A percentile compares a stretch with the other conserved stretches of the same genome.
Evolutionary conservation across 2,888 invertebrate species (phyloP).

Genomic region (Onchidella celtica): DNA sequence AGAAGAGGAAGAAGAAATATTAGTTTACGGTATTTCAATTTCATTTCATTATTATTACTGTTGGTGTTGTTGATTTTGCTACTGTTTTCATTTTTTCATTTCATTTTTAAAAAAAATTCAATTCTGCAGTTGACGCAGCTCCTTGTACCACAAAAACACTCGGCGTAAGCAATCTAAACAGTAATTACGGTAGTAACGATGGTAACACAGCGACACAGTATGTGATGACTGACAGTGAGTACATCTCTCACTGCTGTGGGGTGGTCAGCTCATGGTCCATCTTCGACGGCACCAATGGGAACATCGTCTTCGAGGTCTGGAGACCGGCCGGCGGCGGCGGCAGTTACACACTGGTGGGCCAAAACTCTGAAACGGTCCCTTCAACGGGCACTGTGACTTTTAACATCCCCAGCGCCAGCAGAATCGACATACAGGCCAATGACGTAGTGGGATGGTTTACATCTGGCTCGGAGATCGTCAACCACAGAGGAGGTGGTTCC

Average conservation of each 20-base stretch:
- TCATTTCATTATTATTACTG: no score
- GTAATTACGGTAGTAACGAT: background rate
- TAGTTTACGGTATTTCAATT: no score
- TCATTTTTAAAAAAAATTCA: no score
- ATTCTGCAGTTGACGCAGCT: background rate
- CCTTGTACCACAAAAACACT: background rate
- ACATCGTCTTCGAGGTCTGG: background rate
- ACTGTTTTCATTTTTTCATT: no score
- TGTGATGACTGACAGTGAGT: background rate
- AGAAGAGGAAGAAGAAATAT: no score
- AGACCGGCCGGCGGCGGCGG: background rate
- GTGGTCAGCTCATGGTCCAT: background rate
- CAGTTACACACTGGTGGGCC: background rate
- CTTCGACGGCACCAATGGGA: background rate
- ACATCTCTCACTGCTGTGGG: background rate
- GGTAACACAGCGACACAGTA: background rate
- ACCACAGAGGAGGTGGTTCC: background rate
- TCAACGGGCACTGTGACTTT: background rate
- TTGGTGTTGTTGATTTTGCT: no score
- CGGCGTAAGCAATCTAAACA: background rate
- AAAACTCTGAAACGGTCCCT: background rate
- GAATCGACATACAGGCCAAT: background rate
- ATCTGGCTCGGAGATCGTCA: background rate
- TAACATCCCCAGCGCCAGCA: background rate
- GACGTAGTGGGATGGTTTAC: background rate